Conservation (phyloP, 2,113 vertebrate species). For the Verasper variegatus region DNA sequence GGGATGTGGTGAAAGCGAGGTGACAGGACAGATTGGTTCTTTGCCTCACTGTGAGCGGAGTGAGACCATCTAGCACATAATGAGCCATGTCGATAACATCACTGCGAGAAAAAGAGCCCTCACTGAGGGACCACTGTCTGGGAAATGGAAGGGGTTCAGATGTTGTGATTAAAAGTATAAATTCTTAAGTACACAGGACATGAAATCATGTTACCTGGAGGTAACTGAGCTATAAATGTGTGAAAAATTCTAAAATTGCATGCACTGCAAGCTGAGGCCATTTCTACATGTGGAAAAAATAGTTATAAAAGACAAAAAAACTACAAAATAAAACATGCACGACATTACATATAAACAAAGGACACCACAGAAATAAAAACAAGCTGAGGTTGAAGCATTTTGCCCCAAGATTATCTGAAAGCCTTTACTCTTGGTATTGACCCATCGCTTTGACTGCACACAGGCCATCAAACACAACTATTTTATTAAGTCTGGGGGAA, state of each 20-base stretch:
- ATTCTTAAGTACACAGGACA: conserved; percentile 12
- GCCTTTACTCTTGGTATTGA: conserved; percentile 56
- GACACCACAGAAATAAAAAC: conserved; percentile 13
- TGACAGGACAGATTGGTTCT: conserved; percentile 59
- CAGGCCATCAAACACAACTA: conserved; percentile 69
- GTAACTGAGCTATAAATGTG: background rate
- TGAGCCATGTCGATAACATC: conserved; percentile 70
- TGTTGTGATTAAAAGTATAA: conserved; percentile 13
- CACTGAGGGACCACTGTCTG: conserved; percentile 43
- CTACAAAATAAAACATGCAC: conserved; percentile 4
- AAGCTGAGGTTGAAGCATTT: conserved; percentile 33
- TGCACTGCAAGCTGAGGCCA: background rate
- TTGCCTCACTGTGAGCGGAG: conserved; percentile 56
- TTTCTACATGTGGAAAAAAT: background rate
- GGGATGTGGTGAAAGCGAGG: conserved; percentile 55
- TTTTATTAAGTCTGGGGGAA: conserved; percentile 74
- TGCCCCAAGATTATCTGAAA: conserved; percentile 28
- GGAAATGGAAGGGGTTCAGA: conserved; percentile 42
- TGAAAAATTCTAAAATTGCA: conserved; percentile 1
- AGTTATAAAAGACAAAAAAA: background rate
- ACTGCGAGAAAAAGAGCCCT: conserved; percentile 40
- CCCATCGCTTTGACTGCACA: conserved; percentile 58
- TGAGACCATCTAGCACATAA: conserved; percentile 46
- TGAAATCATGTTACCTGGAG: background rate
- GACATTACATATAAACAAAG: conserved; percentile 14